Conservation (phyloP, 35 echinoderm and acorn worm genomes). For the Ophioderma brevispina region DNA sequence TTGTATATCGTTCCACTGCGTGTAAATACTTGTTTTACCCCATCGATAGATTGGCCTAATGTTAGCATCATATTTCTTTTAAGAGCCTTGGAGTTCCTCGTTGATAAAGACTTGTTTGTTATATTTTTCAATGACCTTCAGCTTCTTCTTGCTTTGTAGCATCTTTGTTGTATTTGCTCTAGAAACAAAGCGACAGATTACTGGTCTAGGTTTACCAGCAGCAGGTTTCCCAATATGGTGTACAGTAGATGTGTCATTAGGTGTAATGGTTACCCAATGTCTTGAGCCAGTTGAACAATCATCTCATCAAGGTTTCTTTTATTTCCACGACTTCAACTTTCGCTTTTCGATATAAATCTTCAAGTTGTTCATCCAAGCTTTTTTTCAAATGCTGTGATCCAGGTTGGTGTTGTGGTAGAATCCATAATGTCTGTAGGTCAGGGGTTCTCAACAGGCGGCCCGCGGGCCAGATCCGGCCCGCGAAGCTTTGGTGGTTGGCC, state of each 20-base stretch:
- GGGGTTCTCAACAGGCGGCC: no score
- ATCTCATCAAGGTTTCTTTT: not conserved
- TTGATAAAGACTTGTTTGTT: not conserved
- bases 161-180: not conserved
- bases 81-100: no score
- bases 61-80: no score
- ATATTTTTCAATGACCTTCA: not conserved
- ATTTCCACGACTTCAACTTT: not conserved
- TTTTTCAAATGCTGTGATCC: no score
- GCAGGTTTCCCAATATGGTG: not conserved
- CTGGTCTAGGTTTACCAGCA: not conserved
- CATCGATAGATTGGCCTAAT: no score
- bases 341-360: not conserved
- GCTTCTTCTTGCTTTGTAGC: not conserved
- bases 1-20: no score
- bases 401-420: no score
- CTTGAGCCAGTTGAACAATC: not conserved
- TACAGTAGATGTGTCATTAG: not conserved
- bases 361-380: not conserved
- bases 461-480: no score
- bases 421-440: no score
- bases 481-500: no score
- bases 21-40: no score
- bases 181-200: not conserved
- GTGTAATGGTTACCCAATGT: not conserved